Conservation (phyloP, 2,797 vertebrate genomes). For the Argyrosomus regius region DNA sequence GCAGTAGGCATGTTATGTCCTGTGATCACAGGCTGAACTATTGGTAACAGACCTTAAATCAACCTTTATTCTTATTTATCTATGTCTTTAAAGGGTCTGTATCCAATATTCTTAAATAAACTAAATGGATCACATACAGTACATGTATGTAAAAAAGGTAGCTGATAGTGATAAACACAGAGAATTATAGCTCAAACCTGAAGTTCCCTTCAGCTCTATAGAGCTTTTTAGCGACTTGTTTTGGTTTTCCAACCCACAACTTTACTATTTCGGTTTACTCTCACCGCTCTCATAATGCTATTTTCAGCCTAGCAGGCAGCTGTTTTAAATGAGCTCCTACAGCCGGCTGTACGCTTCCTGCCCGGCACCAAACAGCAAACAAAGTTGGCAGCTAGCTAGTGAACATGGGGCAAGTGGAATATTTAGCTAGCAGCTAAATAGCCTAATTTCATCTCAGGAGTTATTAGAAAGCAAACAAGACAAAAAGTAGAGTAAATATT, state of each 20-base stretch:
- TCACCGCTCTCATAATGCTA: too few relatives aligned
- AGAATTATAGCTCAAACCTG: neutral
- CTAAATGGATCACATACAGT: too few relatives aligned
- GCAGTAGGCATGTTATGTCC: neutral
- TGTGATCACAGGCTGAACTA: neutral
- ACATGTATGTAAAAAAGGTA: too few relatives aligned
- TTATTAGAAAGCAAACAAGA: neutral
- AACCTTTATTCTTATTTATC: too few relatives aligned
- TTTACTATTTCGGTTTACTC: neutral
- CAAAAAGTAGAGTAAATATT: neutral
- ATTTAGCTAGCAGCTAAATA: neutral
- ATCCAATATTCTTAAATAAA: too few relatives aligned
- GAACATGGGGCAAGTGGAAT: neutral
- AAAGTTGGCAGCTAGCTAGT: neutral
- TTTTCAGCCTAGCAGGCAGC: too few relatives aligned
- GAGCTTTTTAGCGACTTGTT: neutral
- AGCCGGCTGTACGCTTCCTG: neutral
- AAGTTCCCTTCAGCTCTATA: neutral
- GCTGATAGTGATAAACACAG: too few relatives aligned
- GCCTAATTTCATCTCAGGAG: neutral
- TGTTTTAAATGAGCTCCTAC: too few relatives aligned
- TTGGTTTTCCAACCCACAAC: too few relatives aligned
- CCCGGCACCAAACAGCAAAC: neutral
- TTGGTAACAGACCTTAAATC: neutral
- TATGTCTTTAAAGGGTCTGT: too few relatives aligned